Evolutionary conservation across 2,113 vertebrate genomes (phyloP).

Genomic region (Rynchops niger): DNA sequence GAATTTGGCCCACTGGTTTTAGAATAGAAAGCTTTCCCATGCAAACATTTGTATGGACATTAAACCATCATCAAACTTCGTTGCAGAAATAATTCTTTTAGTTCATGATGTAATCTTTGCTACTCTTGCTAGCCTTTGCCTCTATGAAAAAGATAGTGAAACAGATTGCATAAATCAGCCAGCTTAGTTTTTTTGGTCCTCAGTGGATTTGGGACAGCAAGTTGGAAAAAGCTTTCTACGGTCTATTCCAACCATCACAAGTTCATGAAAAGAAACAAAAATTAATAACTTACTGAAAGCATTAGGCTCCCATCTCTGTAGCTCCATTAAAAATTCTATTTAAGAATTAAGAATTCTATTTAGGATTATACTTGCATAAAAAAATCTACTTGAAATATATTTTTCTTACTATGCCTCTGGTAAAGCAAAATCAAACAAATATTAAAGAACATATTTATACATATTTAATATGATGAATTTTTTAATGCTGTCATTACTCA

Average conservation of each 20-base stretch:
- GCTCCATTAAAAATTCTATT: not conserved
- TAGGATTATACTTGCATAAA: not conserved
- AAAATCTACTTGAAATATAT: not conserved
- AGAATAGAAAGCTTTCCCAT: not conserved
- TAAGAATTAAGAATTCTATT: slow-evolving; percentile 1
- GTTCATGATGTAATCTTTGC: not conserved
- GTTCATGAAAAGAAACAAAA: not conserved
- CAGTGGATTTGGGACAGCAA: not conserved
- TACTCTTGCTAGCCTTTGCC: not conserved
- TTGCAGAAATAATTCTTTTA: not conserved
- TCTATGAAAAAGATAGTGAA: not conserved
- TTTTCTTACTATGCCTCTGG: not conserved
- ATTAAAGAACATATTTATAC: not conserved
- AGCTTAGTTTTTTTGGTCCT: not conserved
- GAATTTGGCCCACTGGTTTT: not conserved
- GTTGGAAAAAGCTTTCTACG: not conserved
- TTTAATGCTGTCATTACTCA: not conserved
- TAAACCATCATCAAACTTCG: not conserved
- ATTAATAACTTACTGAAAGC: not conserved
- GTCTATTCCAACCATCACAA: not conserved
- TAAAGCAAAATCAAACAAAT: slow-evolving; percentile 15
- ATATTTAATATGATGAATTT: not conserved
- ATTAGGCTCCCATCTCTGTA: not conserved
- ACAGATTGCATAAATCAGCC: not conserved
- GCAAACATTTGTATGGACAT: not conserved